Base-by-base conservation (phyloP, 2,888 invertebrate species). In the Brachylomia viminalis region DNA sequence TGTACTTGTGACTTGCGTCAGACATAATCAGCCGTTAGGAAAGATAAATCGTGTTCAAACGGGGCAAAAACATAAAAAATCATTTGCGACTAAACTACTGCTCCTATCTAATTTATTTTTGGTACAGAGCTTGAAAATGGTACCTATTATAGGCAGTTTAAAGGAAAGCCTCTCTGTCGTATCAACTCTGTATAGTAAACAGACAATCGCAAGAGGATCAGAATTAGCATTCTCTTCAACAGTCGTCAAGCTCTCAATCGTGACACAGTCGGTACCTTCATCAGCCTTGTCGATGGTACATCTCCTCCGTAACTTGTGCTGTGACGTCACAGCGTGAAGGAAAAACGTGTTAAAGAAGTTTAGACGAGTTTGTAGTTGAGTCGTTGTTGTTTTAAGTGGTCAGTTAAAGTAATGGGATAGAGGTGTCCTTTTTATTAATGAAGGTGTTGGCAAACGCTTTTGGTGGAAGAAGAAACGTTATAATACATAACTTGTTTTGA, bases 211-310 rank as follows among this genome's bases (percentile, higher is more conserved):
- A 38, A 38, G n/a, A n/a, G 3, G 11, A 42, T 64, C 20, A 64
- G 11, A 45, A 11, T 11, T 27, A n/a, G 3, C 2, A 45, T 27
- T 45, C 11, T 64, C 38, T 15, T 38, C 33, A 33, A 61, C 23
- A 52, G 10, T 23, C 66, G 77, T 77, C 72, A 75, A 66, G 67
- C 64, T 30, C 71, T 76, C 72, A 71, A 75, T 84, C 72, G 77
- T 15, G 59, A 79, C 80, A 76, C 80, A 77, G 79, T 84, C 72
- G 76, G 38, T 66, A 85, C 86, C 86, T 87, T 87, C 76, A 80
- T 86, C 86, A 86, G 71, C 64, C 61, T 78, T 72, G 73, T 76
- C 62, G 61, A 56, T 62, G 61, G 27, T 67, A 66, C 71, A 79
- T 87, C 77, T 75, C 76, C 79, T 86, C 85, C 82, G 80, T 87